Evolutionary conservation across 2,113 vertebrate genomes (phyloP).

Genomic region (Tichodroma muraria): DNA sequence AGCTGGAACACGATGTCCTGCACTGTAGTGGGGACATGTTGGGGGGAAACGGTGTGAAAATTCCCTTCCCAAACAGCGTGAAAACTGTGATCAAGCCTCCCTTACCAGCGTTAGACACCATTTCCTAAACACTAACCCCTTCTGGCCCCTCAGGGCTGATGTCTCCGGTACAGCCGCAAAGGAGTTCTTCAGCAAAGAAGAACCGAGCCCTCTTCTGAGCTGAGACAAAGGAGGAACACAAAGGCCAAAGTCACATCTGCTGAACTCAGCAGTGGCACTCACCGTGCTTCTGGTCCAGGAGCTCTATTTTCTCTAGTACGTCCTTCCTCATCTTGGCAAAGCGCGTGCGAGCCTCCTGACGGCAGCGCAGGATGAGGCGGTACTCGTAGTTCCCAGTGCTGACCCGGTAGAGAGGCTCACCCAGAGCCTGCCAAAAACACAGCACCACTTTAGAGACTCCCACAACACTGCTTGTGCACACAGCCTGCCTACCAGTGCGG

Average conservation of each 20-base stretch:
- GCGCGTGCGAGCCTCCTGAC: constrained; percentile 91
- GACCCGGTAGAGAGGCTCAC: constrained; percentile 92
- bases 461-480: neutral
- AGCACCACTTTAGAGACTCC: neutral
- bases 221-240: neutral
- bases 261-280: neutral
- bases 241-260: neutral
- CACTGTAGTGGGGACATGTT: constrained; percentile 66
- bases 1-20: constrained; percentile 99
- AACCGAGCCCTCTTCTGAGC: neutral
- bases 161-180: neutral
- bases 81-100: neutral
- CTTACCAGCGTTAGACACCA: neutral
- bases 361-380: constrained; percentile 90
- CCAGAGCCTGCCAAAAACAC: constrained; percentile 79
- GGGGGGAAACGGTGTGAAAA: neutral
- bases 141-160: neutral
- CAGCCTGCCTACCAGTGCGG: neutral
- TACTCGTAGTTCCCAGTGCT: constrained; percentile 98
- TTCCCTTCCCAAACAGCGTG: neutral
- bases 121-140: neutral
- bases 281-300: constrained; percentile 98
- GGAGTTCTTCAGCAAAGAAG: neutral
- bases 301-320: constrained; percentile 95
- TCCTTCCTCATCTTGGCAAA: constrained; percentile 99